Evolutionary conservation across 2,888 invertebrate genomes (phyloP), one percentile per base, ranked within the genome.

Genomic region (Polymixis flavicincta): DNA sequence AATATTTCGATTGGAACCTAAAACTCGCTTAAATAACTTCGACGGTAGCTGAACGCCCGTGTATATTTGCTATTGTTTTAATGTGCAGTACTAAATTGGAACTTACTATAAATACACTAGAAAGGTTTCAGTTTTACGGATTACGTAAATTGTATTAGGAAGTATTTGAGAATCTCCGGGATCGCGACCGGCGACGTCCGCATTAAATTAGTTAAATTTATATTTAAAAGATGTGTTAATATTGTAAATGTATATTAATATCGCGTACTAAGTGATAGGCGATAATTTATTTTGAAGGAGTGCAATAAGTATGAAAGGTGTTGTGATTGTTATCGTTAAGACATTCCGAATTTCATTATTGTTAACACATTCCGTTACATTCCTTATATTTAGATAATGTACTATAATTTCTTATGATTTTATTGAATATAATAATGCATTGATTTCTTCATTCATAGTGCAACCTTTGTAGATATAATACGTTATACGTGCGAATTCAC

Each of bases 281-380:
- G 95, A 93, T 95, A 94, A 94, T 94, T 95, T 94, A 94, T 94
- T 95, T 93, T 91, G 94, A 95, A 93, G 95, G 96, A 94, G 96
- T 96, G 96, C 96, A 96, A 96, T 96, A 96, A 94, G 95, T 94
- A 93, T 94, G 96, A 93, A 93, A 94, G 94, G 93, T 93, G 95
- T 95, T 95, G 96, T 96, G 95, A 95, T 95, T 93, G 95, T 95
- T 96, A 95, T 93, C 90, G 93, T 93, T 94, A 92, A 90, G 92
- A 89, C 90, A 91, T 90, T 91, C 91, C 92, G 90, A 90, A 87
- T 91, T 91, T 89, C 91, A 90, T 92, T 90, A 91, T 93, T 94
- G 95, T 95, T 95, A 89, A 93, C 93, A 93, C 94, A 94, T 95
- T 94, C 94, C 94, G 90, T 92, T 92, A 93, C 94, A 94, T 95